Base-by-base conservation (phyloP, 1,140 invertebrate genomes). In the Harpegnathos saltator region DNA sequence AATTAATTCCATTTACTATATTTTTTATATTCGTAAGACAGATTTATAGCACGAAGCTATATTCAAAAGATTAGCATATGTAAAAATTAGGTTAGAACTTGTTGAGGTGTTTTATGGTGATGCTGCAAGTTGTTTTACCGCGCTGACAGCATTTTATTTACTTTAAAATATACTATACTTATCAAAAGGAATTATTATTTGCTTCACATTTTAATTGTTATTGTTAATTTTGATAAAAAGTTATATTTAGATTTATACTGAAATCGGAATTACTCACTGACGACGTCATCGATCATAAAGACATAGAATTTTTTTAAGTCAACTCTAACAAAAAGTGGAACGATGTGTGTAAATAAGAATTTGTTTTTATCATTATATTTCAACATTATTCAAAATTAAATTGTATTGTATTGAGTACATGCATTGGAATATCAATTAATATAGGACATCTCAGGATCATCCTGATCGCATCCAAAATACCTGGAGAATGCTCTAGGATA, bases 1-100 rank as follows among this genome's bases (percentile, higher is more conserved):
- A 19, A 11, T n/a, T n/a, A 61, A 59, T 24, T 71, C 9, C 0
- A 38, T 26, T 74, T 44, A 15, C 17, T 22, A 26, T 44, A 12
- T 59, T 26, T 1, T 2, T 12, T 11, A 1, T 59, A 17, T 74
- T 54, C 52, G 3, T 44, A n/a, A 73, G 0, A 5, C 56, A 44
- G 26, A 0, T n/a, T n/a, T n/a, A n/a, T n/a, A n/a, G n/a, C 1
- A 5, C 5, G 24, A 12, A n/a, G 0, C 11, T 4, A 0, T 26
- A 38, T 17, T 59, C 61, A 9, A 3, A 26, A 63, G 7, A 50
- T 75, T 75, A 19, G 7, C 29, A n/a, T 29, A 17, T 50, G 26
- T 59, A 59, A 74, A 9, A 74, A 9, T 50, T 75, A 75, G 72
- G 58, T 75, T 75, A 75, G 58, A 62, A 62, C 19, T 14, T 4